Evolutionary conservation across 2,888 invertebrate genomes (phyloP).

Genomic region (Corbicula japonica): DNA sequence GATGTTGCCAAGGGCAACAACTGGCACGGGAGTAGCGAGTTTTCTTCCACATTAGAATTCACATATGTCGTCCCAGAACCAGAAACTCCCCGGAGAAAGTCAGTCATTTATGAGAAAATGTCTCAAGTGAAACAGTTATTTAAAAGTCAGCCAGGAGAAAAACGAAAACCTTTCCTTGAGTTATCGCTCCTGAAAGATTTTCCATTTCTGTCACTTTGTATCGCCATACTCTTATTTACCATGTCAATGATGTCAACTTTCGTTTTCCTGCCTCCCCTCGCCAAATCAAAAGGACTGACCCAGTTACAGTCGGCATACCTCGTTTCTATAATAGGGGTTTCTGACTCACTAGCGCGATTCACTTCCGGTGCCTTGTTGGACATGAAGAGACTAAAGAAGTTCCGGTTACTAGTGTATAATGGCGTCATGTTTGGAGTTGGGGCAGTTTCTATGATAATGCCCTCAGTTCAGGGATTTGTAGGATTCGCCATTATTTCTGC

Average conservation of each 20-base stretch:
- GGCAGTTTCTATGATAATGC: conserved; percentile 66
- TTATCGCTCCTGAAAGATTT: conserved; percentile 67
- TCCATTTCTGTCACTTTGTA: conserved; percentile 68
- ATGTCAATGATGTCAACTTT: conserved; percentile 72
- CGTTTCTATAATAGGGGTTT: conserved; percentile 94
- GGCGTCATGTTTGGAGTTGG: conserved; percentile 68
- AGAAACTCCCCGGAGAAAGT: conserved; percentile 39
- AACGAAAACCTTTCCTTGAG: conserved; percentile 62
- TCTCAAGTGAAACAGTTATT: conserved; percentile 47
- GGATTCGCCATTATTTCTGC: conserved; percentile 66
- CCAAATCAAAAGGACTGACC: conserved; percentile 66
- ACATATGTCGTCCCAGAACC: conserved; percentile 56
- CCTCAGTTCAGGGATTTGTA: conserved; percentile 61
- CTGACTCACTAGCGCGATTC: conserved; percentile 96
- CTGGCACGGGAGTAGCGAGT: conserved; percentile 57
- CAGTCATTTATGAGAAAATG: conserved; percentile 58
- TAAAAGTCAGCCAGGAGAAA: conserved; percentile 32
- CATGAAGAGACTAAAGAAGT: conserved; percentile 65
- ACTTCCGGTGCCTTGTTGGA: conserved; percentile 76
- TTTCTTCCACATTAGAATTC: conserved; percentile 63
- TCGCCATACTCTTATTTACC: conserved; percentile 68
- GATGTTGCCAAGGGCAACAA: conserved; percentile 26
- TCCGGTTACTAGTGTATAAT: conserved; percentile 69
- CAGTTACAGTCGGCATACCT: conserved; percentile 89
- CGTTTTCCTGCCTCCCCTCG: conserved; percentile 75